Percentiles rank a stretch among this genome's conserved stretches.
phyloP scores from a whole-genome alignment of 2,113 vertebrate genomes.

The Chionis minor region DNA sequence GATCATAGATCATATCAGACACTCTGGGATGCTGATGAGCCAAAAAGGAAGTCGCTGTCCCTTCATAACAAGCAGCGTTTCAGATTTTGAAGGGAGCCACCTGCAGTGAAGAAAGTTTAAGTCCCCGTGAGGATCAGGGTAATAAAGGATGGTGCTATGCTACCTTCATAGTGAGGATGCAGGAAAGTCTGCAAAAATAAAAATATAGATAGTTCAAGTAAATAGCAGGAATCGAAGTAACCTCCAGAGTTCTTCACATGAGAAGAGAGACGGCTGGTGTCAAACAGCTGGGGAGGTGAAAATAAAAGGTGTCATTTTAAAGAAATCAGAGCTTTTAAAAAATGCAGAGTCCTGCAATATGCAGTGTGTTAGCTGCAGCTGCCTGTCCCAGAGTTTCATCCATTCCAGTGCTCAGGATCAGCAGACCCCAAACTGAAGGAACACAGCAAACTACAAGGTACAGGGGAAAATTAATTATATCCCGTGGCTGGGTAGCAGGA shows the following conservation, averaged over 20 bases:
- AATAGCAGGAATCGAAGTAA: background rate
- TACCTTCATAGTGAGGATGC: conserved; percentile 75
- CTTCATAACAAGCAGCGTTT: conserved; percentile 81
- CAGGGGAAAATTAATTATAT: background rate
- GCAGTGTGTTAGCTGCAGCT: background rate
- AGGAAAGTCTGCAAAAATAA: conserved; percentile 74
- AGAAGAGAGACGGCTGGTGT: background rate
- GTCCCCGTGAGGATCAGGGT: conserved; percentile 73
- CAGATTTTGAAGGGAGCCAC: conserved; percentile 81
- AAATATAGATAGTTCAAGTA: background rate
- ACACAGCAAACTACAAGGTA: background rate
- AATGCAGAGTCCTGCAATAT: background rate
- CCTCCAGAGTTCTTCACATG: background rate
- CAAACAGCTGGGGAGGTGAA: background rate
- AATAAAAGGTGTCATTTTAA: background rate
- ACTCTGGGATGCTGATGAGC: conserved; percentile 79
- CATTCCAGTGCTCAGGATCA: background rate
- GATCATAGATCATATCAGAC: background rate
- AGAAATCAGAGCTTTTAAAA: background rate
- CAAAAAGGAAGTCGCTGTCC: conserved; percentile 82
- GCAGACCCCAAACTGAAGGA: background rate
- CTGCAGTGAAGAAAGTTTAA: conserved; percentile 80
- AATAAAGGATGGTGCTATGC: conserved; percentile 74
- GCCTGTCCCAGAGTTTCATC: background rate
- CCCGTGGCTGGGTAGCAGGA: background rate